Conservation (phyloP, 2,888 invertebrate genomes). For the Eilema sororculum region DNA sequence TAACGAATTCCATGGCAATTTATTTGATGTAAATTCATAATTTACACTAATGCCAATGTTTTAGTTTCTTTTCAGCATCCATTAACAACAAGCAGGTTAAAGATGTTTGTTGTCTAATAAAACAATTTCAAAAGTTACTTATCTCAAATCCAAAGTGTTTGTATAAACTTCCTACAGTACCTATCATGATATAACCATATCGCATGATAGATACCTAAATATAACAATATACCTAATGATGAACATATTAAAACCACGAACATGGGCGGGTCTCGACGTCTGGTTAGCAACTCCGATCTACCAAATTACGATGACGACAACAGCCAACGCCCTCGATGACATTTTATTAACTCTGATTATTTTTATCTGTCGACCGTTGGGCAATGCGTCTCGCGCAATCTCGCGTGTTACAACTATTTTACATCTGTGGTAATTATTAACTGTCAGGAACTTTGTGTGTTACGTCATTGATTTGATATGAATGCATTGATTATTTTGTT, state of each 20-base stretch:
- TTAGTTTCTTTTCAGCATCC: neutral
- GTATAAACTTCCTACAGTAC: neutral
- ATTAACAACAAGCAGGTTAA: neutral
- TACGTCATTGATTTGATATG: neutral
- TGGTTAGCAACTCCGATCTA: conserved; percentile 7
- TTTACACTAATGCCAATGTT: too few species aligned
- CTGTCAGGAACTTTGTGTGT: neutral
- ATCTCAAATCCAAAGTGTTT: neutral
- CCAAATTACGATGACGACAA: conserved; percentile 21
- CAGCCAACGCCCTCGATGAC: conserved; percentile 28
- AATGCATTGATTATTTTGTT: neutral
- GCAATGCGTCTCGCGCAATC: conserved; percentile 9
- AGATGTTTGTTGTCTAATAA: neutral
- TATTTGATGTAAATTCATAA: neutral
- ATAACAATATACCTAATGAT: neutral
- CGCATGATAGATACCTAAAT: neutral
- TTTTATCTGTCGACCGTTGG: conserved; percentile 7
- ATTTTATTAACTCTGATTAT: conserved; percentile 39
- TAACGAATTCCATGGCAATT: neutral
- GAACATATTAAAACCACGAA: neutral
- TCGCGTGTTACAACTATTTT: neutral
- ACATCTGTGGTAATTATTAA: neutral
- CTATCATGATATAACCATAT: neutral
- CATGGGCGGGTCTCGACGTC: conserved; percentile 1
- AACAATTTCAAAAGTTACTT: neutral